Conservation (phyloP, 2,797 vertebrate genomes). For the Argentina silus region DNA sequence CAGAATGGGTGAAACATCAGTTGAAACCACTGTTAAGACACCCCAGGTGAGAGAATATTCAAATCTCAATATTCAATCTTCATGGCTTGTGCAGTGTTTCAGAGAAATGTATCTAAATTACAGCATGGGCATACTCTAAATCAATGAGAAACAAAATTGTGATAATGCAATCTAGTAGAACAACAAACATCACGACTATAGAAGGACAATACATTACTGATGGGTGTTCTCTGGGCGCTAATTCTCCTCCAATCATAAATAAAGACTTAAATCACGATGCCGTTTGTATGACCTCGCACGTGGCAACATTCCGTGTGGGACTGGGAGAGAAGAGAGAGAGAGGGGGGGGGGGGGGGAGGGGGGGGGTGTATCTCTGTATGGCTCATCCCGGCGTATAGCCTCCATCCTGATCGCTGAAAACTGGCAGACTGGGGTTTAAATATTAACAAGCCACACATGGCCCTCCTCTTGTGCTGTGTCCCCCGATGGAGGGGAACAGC, state of each 20-base stretch:
- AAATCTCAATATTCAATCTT: not conserved
- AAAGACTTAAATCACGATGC: conserved; percentile 62
- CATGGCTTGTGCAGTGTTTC: not conserved
- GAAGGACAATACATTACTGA: not conserved
- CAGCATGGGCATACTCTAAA: not conserved
- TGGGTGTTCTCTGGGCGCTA: not conserved
- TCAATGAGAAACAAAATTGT: not conserved
- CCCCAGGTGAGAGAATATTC: not conserved
- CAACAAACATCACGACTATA: not conserved
- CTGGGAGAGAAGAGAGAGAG: conserved; percentile 33
- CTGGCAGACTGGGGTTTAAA: conserved; percentile 84
- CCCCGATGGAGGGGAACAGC: conserved; percentile 78
- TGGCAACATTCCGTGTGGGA: conserved; percentile 58
- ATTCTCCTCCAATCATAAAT: conserved; percentile 67
- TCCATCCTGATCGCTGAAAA: conserved; percentile 67
- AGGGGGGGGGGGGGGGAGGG: conserved; percentile 44
- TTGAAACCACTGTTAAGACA: not conserved
- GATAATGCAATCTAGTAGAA: no score
- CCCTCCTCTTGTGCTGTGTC: conserved; percentile 56
- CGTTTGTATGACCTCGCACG: conserved; percentile 68
- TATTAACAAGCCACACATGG: conserved; percentile 88
- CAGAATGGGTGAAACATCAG: not conserved
- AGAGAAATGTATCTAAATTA: not conserved
- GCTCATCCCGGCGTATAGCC: conserved; percentile 24
- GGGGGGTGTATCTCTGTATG: conserved; percentile 43